Evolutionary conservation across 1,140 invertebrate species (phyloP).

Genomic region (Drosophila lini): DNA sequence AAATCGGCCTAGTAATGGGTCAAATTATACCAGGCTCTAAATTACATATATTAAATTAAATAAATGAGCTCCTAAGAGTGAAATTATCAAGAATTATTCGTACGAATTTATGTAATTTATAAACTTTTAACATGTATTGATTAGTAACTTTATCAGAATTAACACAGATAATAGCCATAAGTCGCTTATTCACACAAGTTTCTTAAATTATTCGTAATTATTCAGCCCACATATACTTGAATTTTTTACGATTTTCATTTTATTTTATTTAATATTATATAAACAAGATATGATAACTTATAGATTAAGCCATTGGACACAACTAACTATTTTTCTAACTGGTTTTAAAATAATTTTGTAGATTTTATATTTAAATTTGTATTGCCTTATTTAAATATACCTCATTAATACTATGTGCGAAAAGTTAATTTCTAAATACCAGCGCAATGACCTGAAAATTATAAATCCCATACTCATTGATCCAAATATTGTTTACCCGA

Average conservation of each 20-base stretch:
- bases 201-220: not conserved
- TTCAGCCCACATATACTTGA: not conserved
- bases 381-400: no score
- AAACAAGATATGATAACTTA: not conserved
- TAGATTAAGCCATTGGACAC: not conserved
- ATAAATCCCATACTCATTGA: not conserved
- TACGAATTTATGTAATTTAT: not conserved
- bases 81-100: not conserved
- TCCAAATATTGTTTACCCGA: not conserved
- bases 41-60: slow-evolving; percentile 1
- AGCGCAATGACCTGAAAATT: no score
- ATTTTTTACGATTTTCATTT: not conserved
- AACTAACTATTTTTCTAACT: no score
- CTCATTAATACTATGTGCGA: no score
- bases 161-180: not conserved
- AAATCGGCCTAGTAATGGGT: not conserved
- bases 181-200: no score
- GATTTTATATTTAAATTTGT: no score
- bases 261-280: not conserved
- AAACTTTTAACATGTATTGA: not conserved
- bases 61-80: not conserved
- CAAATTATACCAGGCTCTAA: not conserved
- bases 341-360: no score
- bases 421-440: no score
- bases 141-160: not conserved